These are phyloP conservation scores for Lordiphosa collinella DNA, from an alignment of 1,140 invertebrate species.

Conservation along the genomic window DNA sequence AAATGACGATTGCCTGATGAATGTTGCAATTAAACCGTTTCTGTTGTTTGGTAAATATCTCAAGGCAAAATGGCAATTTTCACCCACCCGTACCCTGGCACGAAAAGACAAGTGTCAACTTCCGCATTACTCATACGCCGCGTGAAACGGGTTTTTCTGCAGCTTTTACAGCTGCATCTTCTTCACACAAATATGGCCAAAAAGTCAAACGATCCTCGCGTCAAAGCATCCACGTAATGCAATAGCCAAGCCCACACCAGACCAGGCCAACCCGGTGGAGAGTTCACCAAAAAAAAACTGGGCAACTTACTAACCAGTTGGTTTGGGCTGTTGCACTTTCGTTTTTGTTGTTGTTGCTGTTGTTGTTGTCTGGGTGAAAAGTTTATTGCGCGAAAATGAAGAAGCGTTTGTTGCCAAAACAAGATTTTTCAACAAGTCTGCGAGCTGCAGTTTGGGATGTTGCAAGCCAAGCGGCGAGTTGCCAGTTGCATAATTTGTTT, in stretches of 20 bases:
- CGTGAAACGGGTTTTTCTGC: slow-evolving; percentile 50
- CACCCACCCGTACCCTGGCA: slow-evolving; percentile 51
- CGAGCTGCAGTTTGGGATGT: slow-evolving; percentile 39
- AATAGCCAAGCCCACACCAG: slow-evolving; percentile 57
- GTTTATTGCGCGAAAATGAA: slow-evolving; percentile 69
- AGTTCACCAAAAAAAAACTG: slow-evolving; percentile 34
- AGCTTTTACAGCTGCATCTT: slow-evolving; percentile 51
- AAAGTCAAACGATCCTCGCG: slow-evolving; percentile 72
- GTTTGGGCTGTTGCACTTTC: slow-evolving; percentile 59
- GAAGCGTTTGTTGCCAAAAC: slow-evolving; percentile 57
- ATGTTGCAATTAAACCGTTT: slow-evolving; percentile 47
- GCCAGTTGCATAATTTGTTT: slow-evolving; percentile 69
- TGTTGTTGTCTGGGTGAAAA: slow-evolving; percentile 47
- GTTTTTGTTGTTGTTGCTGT: slow-evolving; percentile 46
- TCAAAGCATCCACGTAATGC: slow-evolving; percentile 57
- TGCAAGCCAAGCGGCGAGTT: slow-evolving; percentile 47
- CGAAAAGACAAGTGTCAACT: slow-evolving; percentile 65
- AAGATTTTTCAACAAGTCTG: slow-evolving; percentile 55
- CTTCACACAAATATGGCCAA: slow-evolving; percentile 70
- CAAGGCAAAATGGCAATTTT: slow-evolving; percentile 45
- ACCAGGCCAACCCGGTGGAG: slow-evolving; percentile 11
- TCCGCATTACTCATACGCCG: slow-evolving; percentile 73
- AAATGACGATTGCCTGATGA: slow-evolving; percentile 25
- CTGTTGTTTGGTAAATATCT: slow-evolving; percentile 65
- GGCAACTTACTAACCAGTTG: slow-evolving; percentile 23